Conservation (phyloP, 2,888 invertebrate genomes). For the Eupithecia dodoneata region DNA sequence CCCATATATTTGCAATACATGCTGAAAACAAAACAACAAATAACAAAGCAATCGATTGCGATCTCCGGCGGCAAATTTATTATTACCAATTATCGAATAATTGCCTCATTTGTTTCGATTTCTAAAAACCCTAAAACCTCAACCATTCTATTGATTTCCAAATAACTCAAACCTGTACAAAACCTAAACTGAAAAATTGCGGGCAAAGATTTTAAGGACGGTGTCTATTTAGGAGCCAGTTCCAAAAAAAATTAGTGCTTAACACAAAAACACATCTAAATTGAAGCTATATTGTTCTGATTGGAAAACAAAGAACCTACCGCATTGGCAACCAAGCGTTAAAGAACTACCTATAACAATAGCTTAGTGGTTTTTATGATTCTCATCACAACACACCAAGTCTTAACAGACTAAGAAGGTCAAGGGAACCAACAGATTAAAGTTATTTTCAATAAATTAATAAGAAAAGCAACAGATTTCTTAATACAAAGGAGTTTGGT, state of each 20-base stretch:
- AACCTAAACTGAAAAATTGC: background rate
- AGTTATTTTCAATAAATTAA: background rate
- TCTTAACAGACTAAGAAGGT: background rate
- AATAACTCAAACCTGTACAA: background rate
- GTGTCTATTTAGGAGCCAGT: background rate
- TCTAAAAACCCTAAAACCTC: conserved; percentile 1
- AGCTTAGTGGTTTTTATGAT: conserved; percentile 1
- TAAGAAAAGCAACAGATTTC: background rate
- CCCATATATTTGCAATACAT: background rate
- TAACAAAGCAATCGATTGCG: background rate
- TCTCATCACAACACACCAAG: conserved; percentile 1
- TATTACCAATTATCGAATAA: background rate
- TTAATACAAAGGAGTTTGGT: background rate
- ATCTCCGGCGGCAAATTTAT: background rate
- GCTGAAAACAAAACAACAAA: background rate
- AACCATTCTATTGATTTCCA: background rate
- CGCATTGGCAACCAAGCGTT: background rate
- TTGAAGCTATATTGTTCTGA: background rate
- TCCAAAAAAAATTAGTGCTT: too few species aligned
- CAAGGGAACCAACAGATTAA: background rate
- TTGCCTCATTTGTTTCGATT: background rate
- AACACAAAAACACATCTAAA: background rate
- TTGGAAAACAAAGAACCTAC: background rate
- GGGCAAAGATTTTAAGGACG: background rate
- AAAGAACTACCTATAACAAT: background rate